These are phyloP conservation scores for Arvicanthis niloticus DNA, from an alignment of 2,113 vertebrate genomes.

Conservation along the genomic window DNA sequence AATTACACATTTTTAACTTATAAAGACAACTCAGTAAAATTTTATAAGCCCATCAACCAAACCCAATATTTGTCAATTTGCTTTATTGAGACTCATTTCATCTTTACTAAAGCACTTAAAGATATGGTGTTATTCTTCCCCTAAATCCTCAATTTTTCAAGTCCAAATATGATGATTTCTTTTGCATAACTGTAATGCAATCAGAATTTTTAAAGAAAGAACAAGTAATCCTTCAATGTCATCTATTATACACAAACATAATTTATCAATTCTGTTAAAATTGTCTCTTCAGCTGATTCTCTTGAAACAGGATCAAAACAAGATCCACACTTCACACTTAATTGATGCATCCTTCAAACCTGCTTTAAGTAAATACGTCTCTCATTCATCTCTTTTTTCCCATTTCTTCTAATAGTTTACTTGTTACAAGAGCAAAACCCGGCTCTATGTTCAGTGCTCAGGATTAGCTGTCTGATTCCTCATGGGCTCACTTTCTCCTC, in stretches of 20 bases:
- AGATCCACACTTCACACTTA: background rate
- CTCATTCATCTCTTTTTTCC: background rate
- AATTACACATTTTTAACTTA: constrained; percentile 22
- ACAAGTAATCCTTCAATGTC: background rate
- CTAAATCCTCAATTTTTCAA: background rate
- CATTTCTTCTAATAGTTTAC: background rate
- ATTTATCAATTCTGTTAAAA: constrained; percentile 29
- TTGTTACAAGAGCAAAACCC: background rate
- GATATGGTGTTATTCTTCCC: background rate
- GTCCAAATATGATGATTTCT: background rate
- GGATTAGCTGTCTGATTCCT: background rate
- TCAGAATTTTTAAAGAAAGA: background rate
- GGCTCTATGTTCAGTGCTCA: background rate
- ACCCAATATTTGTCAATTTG: background rate
- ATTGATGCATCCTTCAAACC: background rate
- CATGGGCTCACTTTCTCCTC: background rate
- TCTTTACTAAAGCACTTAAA: constrained; percentile 11
- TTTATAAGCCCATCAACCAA: background rate
- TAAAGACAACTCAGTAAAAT: background rate
- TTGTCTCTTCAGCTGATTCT: background rate
- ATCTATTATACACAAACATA: background rate
- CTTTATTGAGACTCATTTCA: background rate
- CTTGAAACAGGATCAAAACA: background rate
- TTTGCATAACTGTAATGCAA: background rate
- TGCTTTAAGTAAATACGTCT: background rate